Percentiles rank a stretch among this genome's conserved stretches.
Evolutionary conservation across 2,888 invertebrate genomes (phyloP).

Genomic region (Drosophila nigricruria): DNA sequence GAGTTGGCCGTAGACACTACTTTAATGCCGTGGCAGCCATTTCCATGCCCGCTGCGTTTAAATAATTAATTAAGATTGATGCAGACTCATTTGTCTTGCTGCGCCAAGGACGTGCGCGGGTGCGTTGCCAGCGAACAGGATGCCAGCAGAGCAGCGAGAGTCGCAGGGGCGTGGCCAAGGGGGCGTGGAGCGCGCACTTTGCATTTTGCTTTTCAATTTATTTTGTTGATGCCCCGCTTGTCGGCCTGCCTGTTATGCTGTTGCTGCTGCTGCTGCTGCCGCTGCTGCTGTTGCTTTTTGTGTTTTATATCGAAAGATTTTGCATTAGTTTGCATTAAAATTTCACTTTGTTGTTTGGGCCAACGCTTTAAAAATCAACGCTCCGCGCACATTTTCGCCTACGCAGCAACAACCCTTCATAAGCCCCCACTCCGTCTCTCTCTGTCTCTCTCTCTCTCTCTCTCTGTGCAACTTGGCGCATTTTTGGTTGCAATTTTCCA

Average conservation of each 20-base stretch:
- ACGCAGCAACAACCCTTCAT: slow-evolving; percentile 44
- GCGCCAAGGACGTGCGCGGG: slow-evolving; percentile 58
- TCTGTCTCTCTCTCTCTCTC: not conserved
- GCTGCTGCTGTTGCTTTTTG: slow-evolving; percentile 13
- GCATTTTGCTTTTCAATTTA: slow-evolving; percentile 78
- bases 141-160: slow-evolving; percentile 8
- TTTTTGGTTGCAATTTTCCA: slow-evolving; percentile 60
- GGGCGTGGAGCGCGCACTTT: slow-evolving; percentile 59
- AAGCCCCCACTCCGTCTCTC: not conserved
- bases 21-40: slow-evolving; percentile 74
- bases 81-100: slow-evolving; percentile 80
- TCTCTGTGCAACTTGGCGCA: slow-evolving; percentile 38
- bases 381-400: slow-evolving; percentile 51
- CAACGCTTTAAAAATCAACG: slow-evolving; percentile 51
- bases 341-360: slow-evolving; percentile 74
- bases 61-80: slow-evolving; percentile 82
- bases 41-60: slow-evolving; percentile 80
- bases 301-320: slow-evolving; percentile 69
- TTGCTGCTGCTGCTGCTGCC: not conserved
- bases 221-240: slow-evolving; percentile 59
- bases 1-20: slow-evolving; percentile 48
- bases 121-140: slow-evolving; percentile 12
- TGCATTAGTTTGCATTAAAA: slow-evolving; percentile 80
- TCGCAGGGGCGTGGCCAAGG: slow-evolving; percentile 3
- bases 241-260: slow-evolving; percentile 20